Conservation (phyloP, 1,140 invertebrate genomes). For the Hermatobates lingyangjiaoensis region DNA sequence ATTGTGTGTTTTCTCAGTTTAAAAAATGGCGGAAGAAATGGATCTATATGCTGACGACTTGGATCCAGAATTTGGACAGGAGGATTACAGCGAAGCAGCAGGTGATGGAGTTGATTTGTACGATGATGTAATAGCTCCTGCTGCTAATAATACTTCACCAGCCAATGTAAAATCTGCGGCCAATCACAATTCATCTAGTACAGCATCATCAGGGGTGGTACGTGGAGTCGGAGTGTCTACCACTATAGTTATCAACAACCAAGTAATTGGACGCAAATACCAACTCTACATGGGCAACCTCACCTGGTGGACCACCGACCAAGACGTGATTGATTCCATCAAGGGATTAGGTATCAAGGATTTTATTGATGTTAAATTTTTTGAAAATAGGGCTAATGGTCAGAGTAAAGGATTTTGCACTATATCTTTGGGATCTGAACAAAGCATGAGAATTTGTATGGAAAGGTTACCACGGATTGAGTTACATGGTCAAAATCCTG, state of each 20-base stretch:
- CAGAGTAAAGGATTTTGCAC: slow-evolving; percentile 97
- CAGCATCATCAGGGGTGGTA: slow-evolving; percentile 22
- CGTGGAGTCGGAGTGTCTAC: slow-evolving; percentile 10
- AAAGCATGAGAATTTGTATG: slow-evolving; percentile 72
- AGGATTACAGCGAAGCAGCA: slow-evolving; percentile 44
- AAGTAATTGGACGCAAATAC: slow-evolving; percentile 52
- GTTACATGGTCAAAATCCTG: slow-evolving; percentile 82
- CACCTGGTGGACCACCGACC: slow-evolving; percentile 95
- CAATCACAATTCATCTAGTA: slow-evolving; percentile 17
- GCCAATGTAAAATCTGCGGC: slow-evolving; percentile 18
- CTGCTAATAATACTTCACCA: slow-evolving; percentile 31
- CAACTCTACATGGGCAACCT: slow-evolving; percentile 91
- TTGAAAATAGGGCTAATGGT: slow-evolving; percentile 97
- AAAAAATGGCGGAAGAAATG: slow-evolving; percentile 76
- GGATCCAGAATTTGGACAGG: slow-evolving; percentile 83
- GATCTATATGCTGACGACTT: slow-evolving; percentile 93
- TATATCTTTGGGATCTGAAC: slow-evolving; percentile 77
- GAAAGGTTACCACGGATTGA: slow-evolving; percentile 87
- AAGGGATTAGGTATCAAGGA: slow-evolving; percentile 75
- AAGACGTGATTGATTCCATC: slow-evolving; percentile 80
- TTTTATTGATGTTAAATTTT: slow-evolving; percentile 96
- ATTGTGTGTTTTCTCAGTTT: no score
- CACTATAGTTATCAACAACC: slow-evolving; percentile 34
- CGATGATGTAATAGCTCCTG: slow-evolving; percentile 79
- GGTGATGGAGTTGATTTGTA: slow-evolving; percentile 84